phyloP scores from a whole-genome alignment of 2,797 vertebrate species.

The Sebastes trivittatus region DNA sequence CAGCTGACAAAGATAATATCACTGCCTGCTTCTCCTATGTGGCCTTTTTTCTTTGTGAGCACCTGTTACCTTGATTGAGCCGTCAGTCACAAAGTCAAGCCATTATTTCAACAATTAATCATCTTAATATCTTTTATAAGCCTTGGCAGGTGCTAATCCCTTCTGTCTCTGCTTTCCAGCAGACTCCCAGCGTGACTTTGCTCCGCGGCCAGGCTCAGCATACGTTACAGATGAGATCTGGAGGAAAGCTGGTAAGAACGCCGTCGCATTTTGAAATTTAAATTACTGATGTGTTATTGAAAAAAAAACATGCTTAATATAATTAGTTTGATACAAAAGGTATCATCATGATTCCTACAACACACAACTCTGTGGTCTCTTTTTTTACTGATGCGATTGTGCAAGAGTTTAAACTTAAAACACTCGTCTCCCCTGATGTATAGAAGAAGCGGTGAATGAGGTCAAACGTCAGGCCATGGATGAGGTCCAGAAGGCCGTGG shows the following conservation, averaged over 20 bases:
- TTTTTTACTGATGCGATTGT: not conserved
- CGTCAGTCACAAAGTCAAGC: conserved; percentile 23
- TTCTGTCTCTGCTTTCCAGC: conserved; percentile 56
- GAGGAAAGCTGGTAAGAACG: conserved; percentile 95
- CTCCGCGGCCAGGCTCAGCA: conserved; percentile 87
- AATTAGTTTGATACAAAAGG: no score
- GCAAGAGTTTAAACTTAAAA: not conserved
- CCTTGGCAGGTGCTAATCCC: conserved; percentile 58
- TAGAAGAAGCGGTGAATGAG: conserved; percentile 98
- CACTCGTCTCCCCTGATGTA: not conserved
- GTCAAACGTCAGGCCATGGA: conserved; percentile 99
- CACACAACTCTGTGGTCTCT: not conserved
- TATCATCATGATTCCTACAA: not conserved
- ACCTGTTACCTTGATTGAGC: conserved; percentile 33
- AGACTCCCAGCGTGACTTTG: conserved; percentile 94
- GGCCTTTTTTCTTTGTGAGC: not conserved
- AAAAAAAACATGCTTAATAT: not conserved
- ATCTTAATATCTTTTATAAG: conserved; percentile 43
- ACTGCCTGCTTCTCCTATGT: not conserved
- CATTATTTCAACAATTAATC: conserved; percentile 21
- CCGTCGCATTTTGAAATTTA: not conserved
- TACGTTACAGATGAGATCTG: conserved; percentile 99
- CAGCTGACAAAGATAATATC: conserved; percentile 20
- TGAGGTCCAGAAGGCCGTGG: conserved; percentile 97
- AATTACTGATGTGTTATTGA: not conserved